Evolutionary conservation across 1,140 invertebrate species (phyloP).

Genomic region (Archivesica marissinica): DNA sequence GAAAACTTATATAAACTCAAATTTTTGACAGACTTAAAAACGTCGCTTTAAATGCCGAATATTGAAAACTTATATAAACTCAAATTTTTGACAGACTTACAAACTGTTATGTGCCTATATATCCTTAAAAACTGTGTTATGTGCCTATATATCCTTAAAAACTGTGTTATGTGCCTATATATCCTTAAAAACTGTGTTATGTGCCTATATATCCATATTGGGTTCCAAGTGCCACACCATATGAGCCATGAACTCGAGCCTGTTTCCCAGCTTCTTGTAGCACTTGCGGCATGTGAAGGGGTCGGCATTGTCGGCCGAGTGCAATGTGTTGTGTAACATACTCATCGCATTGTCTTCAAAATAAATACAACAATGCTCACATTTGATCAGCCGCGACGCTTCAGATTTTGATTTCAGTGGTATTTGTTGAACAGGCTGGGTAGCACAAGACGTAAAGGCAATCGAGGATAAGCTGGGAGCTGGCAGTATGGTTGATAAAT

Average conservation of each 20-base stretch:
- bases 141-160: neutral
- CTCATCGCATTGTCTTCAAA: conserved; percentile 79
- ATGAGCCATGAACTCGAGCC: conserved; percentile 88
- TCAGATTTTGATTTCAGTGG: conserved; percentile 20
- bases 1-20: neutral
- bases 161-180: conserved; percentile 13
- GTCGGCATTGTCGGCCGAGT: conserved; percentile 74
- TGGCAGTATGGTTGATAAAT: conserved; percentile 22
- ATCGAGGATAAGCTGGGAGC: neutral
- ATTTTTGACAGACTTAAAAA: neutral
- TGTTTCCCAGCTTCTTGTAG: conserved; percentile 79
- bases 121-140: neutral
- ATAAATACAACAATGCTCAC: conserved; percentile 77
- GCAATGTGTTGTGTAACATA: conserved; percentile 76
- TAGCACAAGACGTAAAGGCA: neutral
- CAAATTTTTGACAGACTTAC: neutral
- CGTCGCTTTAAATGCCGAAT: neutral
- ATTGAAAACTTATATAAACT: neutral
- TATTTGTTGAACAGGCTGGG: neutral
- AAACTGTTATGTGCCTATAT: neutral
- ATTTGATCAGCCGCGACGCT: conserved; percentile 70
- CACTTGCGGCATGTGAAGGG: conserved; percentile 79
- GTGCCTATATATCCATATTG: conserved; percentile 67
- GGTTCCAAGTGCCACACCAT: conserved; percentile 89
- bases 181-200: conserved; percentile 39